Conservation (phyloP, 2,797 vertebrate genomes). For the Gallinago solitaria region DNA sequence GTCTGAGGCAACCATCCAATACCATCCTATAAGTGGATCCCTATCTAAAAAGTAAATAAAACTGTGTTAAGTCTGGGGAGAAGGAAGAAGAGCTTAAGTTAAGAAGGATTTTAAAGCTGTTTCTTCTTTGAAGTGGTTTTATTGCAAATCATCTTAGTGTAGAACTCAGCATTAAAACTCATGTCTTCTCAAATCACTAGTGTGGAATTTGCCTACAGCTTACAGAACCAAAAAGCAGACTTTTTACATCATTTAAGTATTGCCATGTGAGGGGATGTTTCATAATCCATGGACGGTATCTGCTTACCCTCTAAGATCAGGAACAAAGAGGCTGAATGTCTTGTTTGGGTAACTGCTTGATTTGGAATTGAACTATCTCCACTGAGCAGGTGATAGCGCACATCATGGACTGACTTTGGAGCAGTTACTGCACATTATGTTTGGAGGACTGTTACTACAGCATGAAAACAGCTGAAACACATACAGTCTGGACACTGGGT, state of each 20-base stretch:
- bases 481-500: fast-evolving
- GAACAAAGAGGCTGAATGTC: not conserved
- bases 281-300: not conserved
- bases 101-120: constrained; percentile 19
- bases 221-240: not conserved
- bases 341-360: not conserved
- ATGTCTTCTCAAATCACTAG: not conserved
- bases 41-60: constrained; percentile 33
- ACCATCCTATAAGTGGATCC: not conserved
- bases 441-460: not conserved
- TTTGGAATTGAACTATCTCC: not conserved
- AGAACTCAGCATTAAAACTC: not conserved
- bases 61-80: not conserved
- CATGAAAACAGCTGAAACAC: not conserved
- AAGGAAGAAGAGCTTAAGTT: constrained; percentile 16
- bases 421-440: not conserved
- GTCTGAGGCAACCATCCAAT: not conserved
- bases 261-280: not conserved
- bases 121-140: constrained; percentile 34
- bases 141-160: not conserved
- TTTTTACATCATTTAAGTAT: not conserved
- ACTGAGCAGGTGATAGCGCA: not conserved
- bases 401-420: not conserved
- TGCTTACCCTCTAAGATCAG: not conserved
- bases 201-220: not conserved